Evolutionary conservation across 2,797 vertebrate genomes (phyloP), one percentile per base, ranked within the genome.

Genomic region (Lithobates sylvaticus): DNA sequence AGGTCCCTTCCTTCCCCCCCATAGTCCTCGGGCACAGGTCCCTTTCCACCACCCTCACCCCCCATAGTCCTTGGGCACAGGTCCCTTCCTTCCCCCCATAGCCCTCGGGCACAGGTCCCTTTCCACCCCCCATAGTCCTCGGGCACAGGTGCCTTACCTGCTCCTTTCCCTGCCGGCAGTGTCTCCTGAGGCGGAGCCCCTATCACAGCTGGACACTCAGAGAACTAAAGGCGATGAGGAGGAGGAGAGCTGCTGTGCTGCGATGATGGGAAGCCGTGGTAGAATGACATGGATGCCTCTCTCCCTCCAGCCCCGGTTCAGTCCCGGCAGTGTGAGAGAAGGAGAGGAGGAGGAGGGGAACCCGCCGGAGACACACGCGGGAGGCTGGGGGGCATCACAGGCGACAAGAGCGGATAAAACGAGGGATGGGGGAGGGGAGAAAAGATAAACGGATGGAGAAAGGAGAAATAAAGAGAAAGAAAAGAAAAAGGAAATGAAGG

Each of bases 321-420:
- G 80, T 75, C 75, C 85, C 80, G 85, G 86, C 81, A 79, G 61
- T 13, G 71, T 58, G 58, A 79, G 70, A 29, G n/a, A 27, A 77
- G 34, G 42, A 77, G 68, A 83, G 79, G 74, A 86, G 75, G 83
- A 78, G 86, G 70, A 76, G 69, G 82, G 85, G 54, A 83, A 72
- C 64, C 65, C 47, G 73, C 77, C 44, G 84, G 71, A 80, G 70
- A 65, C 83, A 78, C 68, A 34, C 61, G 54, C 54, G 36, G 85
- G 54, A 83, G 85, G 79, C 85, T 86, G 74, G 74, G 54, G 80
- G 85, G 80, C 85, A 86, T 86, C 74, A 82, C 85, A 82, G 69
- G 64, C 15, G 69, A 82, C 23, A 81, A 76, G 15, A 85, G 65
- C 84, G 34, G 44, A 81, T 44, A 65, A 85, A 80, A 68, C 42